Conservation (phyloP, 2,113 vertebrate species). For the chimpanzee (Pan troglodytes) region NHGRI_mPanTro3-v2.1_pri NC_072401.2:21876501-21877000, state of each 20-base stretch:
- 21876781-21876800: not conserved
- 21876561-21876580: not conserved
- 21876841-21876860: not conserved
- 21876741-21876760: not conserved
- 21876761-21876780: not conserved
- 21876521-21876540: not conserved
- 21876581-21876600: not conserved
- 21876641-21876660: not conserved
- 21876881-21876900: not conserved
- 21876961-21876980: not conserved
- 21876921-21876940: not conserved
- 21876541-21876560: not conserved
- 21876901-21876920: not conserved
- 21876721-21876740: not conserved
- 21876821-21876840: not conserved
- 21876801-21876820: not conserved
- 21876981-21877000: accelerated
- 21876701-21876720: not conserved
- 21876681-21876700: not conserved
- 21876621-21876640: not conserved
- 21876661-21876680: not conserved
- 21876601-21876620: not conserved
- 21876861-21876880: not conserved
- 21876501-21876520: not conserved
- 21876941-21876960: not conserved